Conservation (phyloP, 2,888 invertebrate species). For the Parapristionchus giblindavisi region DNA sequence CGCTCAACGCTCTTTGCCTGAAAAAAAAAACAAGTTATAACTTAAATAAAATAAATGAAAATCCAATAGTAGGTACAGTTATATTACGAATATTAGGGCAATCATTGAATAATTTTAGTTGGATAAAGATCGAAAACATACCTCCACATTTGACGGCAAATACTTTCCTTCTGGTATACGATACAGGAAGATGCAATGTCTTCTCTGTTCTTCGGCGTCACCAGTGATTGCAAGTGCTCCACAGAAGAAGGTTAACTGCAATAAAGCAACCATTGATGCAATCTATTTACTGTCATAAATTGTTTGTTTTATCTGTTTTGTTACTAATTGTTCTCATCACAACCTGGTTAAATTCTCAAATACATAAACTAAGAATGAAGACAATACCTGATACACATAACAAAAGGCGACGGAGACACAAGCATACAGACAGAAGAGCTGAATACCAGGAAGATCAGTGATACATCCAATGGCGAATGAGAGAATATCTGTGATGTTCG, state of each 20-base stretch:
- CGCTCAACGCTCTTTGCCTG: constrained; percentile 25
- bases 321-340: neutral
- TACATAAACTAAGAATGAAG: no score
- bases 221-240: constrained; percentile 90
- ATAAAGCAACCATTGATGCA: neutral
- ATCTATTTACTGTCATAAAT: neutral
- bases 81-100: neutral
- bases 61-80: neutral
- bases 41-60: neutral
- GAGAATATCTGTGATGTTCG: constrained; percentile 89
- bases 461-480: constrained; percentile 88
- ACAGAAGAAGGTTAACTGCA: constrained; percentile 84
- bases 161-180: constrained; percentile 42
- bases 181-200: constrained; percentile 77
- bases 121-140: neutral
- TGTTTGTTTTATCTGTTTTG: neutral
- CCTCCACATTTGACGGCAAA: constrained; percentile 27
- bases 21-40: neutral
- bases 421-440: constrained; percentile 93
- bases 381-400: constrained; percentile 83
- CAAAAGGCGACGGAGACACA: constrained; percentile 89
- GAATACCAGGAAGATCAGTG: constrained; percentile 90
- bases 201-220: constrained; percentile 85
- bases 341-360: neutral
- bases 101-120: neutral